These are phyloP conservation scores for Tapera naevia DNA, from an alignment of 2,797 vertebrate genomes.

Conservation along the genomic window DNA sequence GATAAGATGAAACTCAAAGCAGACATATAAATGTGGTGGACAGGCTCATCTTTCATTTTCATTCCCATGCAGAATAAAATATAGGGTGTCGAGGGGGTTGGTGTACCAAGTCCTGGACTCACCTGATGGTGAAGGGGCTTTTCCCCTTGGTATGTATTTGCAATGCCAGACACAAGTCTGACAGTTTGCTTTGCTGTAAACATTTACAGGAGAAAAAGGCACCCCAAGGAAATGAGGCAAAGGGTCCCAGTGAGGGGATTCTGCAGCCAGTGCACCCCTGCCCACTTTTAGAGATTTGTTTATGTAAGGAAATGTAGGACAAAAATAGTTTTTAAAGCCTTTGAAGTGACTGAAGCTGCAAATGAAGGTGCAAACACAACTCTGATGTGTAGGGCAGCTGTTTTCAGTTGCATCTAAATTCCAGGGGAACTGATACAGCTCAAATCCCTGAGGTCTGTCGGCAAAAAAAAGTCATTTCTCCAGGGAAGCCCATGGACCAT, in stretches of 20 bases:
- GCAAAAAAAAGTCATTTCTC: background rate
- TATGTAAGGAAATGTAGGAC: background rate
- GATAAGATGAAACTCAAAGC: background rate
- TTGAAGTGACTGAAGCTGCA: background rate
- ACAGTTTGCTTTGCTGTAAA: background rate
- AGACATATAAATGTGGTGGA: background rate
- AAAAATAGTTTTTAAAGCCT: background rate
- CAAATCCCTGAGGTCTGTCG: background rate
- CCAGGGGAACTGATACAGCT: background rate
- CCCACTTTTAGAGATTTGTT: background rate
- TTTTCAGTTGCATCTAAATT: background rate
- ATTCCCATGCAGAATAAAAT: background rate
- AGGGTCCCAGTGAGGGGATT: background rate
- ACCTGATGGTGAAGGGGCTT: background rate
- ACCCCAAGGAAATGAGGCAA: background rate
- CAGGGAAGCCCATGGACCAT: background rate
- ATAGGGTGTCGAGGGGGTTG: rapidly evolving
- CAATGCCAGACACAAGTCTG: background rate
- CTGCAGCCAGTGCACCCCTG: background rate
- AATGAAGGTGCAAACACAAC: background rate
- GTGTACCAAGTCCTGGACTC: background rate
- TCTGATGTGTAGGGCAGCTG: background rate
- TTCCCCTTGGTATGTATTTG: background rate
- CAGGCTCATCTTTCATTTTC: background rate
- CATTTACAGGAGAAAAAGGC: background rate